Base-by-base conservation (phyloP, 2,888 invertebrate species). In the Apoderus coryli region DNA sequence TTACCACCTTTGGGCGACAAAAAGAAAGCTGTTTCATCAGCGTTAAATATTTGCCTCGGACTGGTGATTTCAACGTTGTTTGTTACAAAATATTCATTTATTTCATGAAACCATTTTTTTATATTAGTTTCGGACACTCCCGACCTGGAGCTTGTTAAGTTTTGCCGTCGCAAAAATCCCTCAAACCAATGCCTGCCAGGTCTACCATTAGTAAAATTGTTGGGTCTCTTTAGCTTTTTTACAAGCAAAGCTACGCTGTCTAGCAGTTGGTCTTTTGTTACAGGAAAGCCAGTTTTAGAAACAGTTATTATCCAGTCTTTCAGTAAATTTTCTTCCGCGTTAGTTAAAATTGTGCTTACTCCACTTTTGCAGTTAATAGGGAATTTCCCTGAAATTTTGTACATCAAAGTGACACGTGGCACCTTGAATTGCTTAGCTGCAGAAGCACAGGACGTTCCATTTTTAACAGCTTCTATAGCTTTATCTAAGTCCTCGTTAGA, bases 171-270 rank as follows among this genome's bases (percentile, higher is more conserved):
- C 32, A 49, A 30, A 43, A 55, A 56, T 4, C 29, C 35, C n/a
- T 42, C 29, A 31, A 41, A 53, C 51, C 53, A 55, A 16, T 48
- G 44, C 28, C 45, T 45, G 4, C 52, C 50, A 23, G 50, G 52
- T 22, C 44, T 32, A 22, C 42, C 44, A 39, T 52, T 36, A 22
- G 37, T 43, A 31, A 49, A 49, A 3, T 36, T 43, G 15, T 35
- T 30, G 6, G 26, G 35, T 16, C 28, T 12, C 13, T 32, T 29
- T 32, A 44, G 12, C 35, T 39, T 35, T 7, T 42, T 35, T 3
- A 44, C 14, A 10, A 35, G 16, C 10, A 44, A 37, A 22, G 44
- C 38, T 2, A 49, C 49, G 32, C 43, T 45, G 22, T 47, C 41
- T 5, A 52, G 28, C 7, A 53, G 35, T 32, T 50, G 42, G 1